These are phyloP conservation scores for Enteromius anoplus DNA, from an alignment of 2,797 vertebrate genomes.

Conservation along the genomic window DNA sequence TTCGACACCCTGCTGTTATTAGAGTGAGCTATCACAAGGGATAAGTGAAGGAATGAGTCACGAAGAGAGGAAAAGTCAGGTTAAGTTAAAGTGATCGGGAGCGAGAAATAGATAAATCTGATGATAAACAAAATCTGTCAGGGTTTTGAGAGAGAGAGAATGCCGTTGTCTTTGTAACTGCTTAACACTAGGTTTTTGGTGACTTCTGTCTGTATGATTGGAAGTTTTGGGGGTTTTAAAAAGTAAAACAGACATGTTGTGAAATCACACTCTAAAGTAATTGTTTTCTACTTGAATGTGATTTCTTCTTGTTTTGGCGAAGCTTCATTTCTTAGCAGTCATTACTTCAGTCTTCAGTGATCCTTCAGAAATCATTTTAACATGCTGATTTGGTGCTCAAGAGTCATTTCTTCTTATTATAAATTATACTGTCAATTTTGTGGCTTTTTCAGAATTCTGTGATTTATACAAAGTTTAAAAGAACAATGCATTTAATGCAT, in stretches of 20 bases:
- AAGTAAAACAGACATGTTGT: background rate
- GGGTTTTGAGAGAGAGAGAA: slow-evolving; percentile 65
- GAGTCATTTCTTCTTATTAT: background rate
- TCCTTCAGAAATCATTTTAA: background rate
- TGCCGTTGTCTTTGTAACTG: background rate
- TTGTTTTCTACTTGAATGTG: background rate
- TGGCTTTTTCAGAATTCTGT: background rate
- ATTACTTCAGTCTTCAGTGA: background rate
- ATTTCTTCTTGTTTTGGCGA: background rate
- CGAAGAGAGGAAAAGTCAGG: background rate
- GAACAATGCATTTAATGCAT: background rate
- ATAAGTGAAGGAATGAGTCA: slow-evolving; percentile 7
- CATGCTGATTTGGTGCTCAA: background rate
- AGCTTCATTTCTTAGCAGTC: background rate
- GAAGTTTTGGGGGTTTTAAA: background rate
- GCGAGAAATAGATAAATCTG: background rate
- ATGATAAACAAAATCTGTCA: slow-evolving; percentile 38
- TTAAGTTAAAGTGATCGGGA: slow-evolving; percentile 42
- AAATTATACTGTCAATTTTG: background rate
- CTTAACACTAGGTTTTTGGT: background rate
- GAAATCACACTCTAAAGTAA: background rate
- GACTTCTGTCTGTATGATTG: background rate
- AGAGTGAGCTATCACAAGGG: slow-evolving; percentile 67
- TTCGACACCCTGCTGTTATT: slow-evolving; percentile 68
- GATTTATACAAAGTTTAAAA: background rate